Conservation (phyloP, 2,113 vertebrate species). For the Nothoprocta perdicaria region DNA sequence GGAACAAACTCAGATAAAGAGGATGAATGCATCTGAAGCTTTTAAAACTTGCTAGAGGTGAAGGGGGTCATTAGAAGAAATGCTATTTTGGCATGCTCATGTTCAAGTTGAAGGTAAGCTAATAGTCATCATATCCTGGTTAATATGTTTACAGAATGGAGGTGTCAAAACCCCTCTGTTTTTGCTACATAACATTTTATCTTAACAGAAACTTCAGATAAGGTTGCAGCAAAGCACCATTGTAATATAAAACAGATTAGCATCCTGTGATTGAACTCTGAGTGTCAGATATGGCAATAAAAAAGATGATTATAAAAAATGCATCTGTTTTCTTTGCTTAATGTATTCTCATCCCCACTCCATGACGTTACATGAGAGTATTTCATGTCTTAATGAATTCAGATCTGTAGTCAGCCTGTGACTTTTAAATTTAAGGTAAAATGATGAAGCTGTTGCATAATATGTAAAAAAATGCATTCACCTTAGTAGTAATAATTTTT, state of each 20-base stretch:
- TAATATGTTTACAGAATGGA: background rate
- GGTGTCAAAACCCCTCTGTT: background rate
- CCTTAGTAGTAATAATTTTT: background rate
- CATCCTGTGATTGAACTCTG: background rate
- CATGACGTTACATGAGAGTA: background rate
- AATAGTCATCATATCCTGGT: background rate
- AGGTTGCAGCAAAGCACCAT: background rate
- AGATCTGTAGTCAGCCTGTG: background rate
- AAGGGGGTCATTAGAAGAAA: background rate
- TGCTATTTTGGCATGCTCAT: accelerated
- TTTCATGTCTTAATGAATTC: background rate
- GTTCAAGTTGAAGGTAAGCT: background rate
- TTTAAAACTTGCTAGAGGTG: background rate
- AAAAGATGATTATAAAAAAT: background rate
- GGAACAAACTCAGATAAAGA: background rate
- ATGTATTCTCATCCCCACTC: background rate
- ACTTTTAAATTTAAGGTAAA: background rate
- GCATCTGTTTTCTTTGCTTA: background rate
- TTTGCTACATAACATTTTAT: background rate
- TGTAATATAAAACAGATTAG: background rate
- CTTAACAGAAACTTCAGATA: background rate
- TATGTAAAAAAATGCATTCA: background rate
- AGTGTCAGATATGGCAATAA: background rate
- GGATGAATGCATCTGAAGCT: background rate
- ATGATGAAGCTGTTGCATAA: background rate